Evolutionary conservation across 1,140 invertebrate genomes (phyloP), one percentile per base, ranked within the genome.

Genomic region (Brachionus manjavacas): DNA sequence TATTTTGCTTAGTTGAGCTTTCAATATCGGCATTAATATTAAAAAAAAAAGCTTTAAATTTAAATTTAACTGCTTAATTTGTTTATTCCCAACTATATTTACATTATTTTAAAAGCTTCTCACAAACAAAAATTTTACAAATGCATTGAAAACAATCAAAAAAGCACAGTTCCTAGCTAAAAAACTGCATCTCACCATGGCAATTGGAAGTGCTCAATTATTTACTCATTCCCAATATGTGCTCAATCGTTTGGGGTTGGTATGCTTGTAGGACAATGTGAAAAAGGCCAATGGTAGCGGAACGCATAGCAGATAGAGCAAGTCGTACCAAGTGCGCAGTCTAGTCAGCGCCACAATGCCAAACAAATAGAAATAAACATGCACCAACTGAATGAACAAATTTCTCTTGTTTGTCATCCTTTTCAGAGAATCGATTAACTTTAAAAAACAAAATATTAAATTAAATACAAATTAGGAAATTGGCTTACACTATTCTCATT

Each of bases 291-390:
- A 12, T 3, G 79, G 79, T 9, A 81, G n/a, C 12, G 79, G 79
- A 16, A 68, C 64, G 25, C 31, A 81, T 1, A 81, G 14, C 79
- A 81, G 46, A 35, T 81, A 81, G 25, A 81, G 11, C 31, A 81
- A 12, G n/a, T 81, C 79, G 20, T 41, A 81, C n/a, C 16, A 25
- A 23, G 16, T 68, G 55, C 52, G 20, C 31, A 81, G 14, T 68
- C 35, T n/a, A 4, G 49, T 81, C 2, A 64, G 25, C 7, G 79
- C 20, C n/a, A 81, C 25, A 9, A 81, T 68, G 9, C 49, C 31
- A 68, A 81, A 81, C 11, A 31, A 23, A 46, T 64, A 81, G 20
- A 81, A 81, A 28, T 81, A 81, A 20, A 60, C 31, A 68, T 81
- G 79, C 20, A 81, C 60, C 16, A 81, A 25, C 43, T 64, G 52